Evolutionary conservation across 2,113 vertebrate species (phyloP).

Genomic region (Osmerus eperlanus): DNA sequence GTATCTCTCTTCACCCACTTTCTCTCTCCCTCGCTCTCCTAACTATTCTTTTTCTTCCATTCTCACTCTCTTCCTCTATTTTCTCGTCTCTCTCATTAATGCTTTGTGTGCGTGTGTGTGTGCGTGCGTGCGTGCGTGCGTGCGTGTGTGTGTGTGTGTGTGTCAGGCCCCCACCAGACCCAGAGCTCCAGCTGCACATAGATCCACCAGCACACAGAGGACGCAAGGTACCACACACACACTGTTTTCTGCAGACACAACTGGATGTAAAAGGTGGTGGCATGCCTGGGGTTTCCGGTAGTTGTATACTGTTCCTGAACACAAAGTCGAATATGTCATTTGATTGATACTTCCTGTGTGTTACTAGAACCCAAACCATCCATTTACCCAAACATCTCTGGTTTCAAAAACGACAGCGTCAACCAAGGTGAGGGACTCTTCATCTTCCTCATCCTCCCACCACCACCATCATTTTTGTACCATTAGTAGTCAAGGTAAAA

Average conservation of each 20-base stretch:
- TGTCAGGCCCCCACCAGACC: neutral
- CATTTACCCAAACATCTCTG: constrained; percentile 4
- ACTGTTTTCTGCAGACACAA: neutral
- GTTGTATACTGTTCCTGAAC: neutral
- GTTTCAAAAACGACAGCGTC: neutral
- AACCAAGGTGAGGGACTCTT: neutral
- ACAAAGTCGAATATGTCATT: neutral
- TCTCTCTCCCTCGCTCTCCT: too few species aligned
- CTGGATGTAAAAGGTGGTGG: neutral
- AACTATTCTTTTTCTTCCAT: too few species aligned
- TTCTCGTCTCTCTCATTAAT: neutral
- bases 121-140: neutral
- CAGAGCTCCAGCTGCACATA: neutral
- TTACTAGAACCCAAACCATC: neutral
- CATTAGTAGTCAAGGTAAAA: too few species aligned
- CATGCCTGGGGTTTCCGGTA: neutral
- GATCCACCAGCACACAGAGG: neutral
- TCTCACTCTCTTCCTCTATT: neutral
- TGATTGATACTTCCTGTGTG: neutral
- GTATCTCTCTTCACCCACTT: too few species aligned
- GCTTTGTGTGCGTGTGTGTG: neutral
- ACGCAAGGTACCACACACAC: neutral
- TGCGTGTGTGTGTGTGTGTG: neutral
- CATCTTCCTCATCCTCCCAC: neutral
- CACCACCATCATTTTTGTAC: neutral